phyloP scores from a whole-genome alignment of 1,140 invertebrate genomes.

The Drosophila sp. region DNA sequence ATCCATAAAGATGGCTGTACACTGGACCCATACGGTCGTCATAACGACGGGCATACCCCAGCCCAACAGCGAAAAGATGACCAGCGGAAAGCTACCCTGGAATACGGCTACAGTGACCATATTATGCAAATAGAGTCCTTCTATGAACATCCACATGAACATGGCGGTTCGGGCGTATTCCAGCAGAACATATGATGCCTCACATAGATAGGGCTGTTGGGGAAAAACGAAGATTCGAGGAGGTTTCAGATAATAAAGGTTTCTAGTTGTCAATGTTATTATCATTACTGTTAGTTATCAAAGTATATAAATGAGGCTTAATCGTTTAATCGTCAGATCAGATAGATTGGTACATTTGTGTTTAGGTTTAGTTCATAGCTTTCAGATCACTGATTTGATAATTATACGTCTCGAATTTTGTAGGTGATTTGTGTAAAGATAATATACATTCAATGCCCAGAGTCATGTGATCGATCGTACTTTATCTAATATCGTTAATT shows the following conservation, averaged over 20 bases:
- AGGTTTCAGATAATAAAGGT: not conserved
- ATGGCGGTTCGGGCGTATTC: constrained; percentile 95
- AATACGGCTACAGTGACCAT: constrained; percentile 93
- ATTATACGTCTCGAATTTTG: too few relatives aligned
- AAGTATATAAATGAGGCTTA: too few relatives aligned
- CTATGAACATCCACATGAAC: constrained; percentile 98
- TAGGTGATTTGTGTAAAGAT: too few relatives aligned
- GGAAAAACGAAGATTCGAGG: not conserved
- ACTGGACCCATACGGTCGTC: constrained; percentile 89
- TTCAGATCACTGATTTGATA: too few relatives aligned
- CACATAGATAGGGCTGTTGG: constrained; percentile 90
- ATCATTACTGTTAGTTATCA: too few relatives aligned
- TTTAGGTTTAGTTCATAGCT: too few relatives aligned
- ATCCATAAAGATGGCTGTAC: constrained; percentile 86
- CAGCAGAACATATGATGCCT: constrained; percentile 90
- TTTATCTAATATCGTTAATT: too few relatives aligned
- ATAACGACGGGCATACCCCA: constrained; percentile 92
- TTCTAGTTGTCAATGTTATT: too few relatives aligned
- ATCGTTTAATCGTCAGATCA: not conserved
- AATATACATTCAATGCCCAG: too few relatives aligned
- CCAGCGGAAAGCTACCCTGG: constrained; percentile 90
- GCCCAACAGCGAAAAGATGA: constrained; percentile 90
- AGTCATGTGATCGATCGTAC: too few relatives aligned
- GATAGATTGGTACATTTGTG: too few relatives aligned
- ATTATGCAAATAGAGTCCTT: constrained; percentile 95